Evolutionary conservation across 2,797 vertebrate genomes (phyloP), one percentile per base, ranked within the genome.

Genomic region (Pangasius larnaudii): DNA sequence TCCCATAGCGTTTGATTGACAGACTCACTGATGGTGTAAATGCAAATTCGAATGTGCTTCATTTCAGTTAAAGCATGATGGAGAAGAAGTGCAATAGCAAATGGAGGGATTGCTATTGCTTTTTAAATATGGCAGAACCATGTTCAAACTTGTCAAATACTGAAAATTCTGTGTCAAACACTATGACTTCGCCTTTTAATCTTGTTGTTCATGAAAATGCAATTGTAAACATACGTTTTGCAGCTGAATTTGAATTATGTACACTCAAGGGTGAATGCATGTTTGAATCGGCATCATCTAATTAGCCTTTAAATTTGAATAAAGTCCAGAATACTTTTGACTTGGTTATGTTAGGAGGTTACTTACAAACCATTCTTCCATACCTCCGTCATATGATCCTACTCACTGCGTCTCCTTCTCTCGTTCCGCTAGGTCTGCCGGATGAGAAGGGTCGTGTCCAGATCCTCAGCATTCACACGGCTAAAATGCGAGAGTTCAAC

Each of bases 381-480:
- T 39, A 39, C 19, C 11, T 36, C 78, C 18, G 24, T 24, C 2
- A 2, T 14, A 6, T 58, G 22, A 33, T 11, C 49, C 2, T 18
- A 14, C 75, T 53, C n/a, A 13, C 19, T 22, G 0, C 27, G 18
- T 16, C 22, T 58, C 5, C 18, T 83, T 61, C 53, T 78, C 93
- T 39, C 51, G 6, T 78, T 33, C 74, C 53, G 46, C 16, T n/a
- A 99, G 98, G 98, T 86, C 94, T 99, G 74, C 98, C 98, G 0
- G 98, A 99, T 0, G 98, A 99, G 93, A 99, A 99, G 92, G 98
- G 98, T 0, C 96, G 98, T 0, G 91, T 98, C 5, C 98, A 99
- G 96, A 99, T 99, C 90, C 96, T 99, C 18, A 97, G 97, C 84
- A 99, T 99, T 93, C 98, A 99, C 95, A 99, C 98, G 0, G 94